Conservation (phyloP, 2,888 invertebrate species). For the Sylvicola cinctus region DNA sequence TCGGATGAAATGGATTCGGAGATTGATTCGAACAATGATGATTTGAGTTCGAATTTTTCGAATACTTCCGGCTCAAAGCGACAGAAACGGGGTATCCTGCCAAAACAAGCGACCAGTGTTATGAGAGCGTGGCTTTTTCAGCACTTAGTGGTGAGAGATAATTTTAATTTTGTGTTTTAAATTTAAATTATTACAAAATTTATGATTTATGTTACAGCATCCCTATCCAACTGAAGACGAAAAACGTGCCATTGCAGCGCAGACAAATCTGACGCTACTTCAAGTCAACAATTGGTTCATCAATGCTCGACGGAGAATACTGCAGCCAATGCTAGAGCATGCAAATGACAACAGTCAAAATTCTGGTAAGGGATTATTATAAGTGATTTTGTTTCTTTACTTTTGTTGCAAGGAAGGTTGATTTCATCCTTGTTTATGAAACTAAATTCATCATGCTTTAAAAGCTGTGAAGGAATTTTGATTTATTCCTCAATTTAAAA, state of each 20-base stretch:
- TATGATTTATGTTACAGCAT: slow-evolving; percentile 37
- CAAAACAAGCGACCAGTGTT: slow-evolving; percentile 87
- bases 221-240: slow-evolving; percentile 92
- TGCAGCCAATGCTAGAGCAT: slow-evolving; percentile 76
- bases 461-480: no score
- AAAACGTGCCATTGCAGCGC: slow-evolving; percentile 71
- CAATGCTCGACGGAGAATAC: slow-evolving; percentile 73
- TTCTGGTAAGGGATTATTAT: slow-evolving; percentile 6
- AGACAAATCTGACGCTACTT: slow-evolving; percentile 69
- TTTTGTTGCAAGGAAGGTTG: no score
- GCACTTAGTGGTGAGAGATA: slow-evolving; percentile 65
- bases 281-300: slow-evolving; percentile 92
- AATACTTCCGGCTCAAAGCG: slow-evolving; percentile 30
- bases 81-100: slow-evolving; percentile 77
- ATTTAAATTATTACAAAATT: background rate
- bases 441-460: no score
- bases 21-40: slow-evolving; percentile 34
- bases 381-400: no score
- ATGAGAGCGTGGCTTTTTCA: slow-evolving; percentile 95
- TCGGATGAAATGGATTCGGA: slow-evolving; percentile 27
- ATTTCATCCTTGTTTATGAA: no score
- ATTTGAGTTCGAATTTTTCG: slow-evolving; percentile 29
- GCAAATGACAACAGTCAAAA: slow-evolving; percentile 10
- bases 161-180: background rate
- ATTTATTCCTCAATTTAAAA: no score